phyloP scores from a whole-genome alignment of 2,113 vertebrate species.

The Pomatorhinus ruficollis region DNA sequence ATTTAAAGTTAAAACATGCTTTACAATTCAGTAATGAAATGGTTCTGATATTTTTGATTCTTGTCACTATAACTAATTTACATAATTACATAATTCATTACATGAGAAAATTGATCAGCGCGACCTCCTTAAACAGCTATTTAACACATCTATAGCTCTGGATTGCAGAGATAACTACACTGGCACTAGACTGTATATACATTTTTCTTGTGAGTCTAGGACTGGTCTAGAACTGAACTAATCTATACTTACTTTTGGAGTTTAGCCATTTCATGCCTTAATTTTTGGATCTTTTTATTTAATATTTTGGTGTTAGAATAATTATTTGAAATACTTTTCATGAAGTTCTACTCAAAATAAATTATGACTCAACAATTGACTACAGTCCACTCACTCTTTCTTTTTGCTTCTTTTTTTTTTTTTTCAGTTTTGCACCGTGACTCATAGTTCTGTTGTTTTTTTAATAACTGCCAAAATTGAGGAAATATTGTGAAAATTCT shows the following conservation, averaged over 20 bases:
- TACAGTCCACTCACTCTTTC: neutral
- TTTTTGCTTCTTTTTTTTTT: neutral
- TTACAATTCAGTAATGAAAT: neutral
- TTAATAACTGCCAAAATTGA: neutral
- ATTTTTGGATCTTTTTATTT: neutral
- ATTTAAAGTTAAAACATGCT: neutral
- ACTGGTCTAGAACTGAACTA: neutral
- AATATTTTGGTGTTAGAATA: neutral
- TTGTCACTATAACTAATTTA: neutral
- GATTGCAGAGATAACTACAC: neutral
- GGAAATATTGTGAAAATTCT: neutral
- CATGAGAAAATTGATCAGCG: neutral
- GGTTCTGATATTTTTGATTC: neutral
- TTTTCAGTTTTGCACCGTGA: neutral
- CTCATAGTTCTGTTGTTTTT: neutral
- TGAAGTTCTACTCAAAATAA: neutral
- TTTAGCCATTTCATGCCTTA: neutral
- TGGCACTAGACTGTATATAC: rapidly evolving
- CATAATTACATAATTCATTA: neutral
- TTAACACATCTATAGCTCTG: neutral
- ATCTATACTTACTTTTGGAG: neutral
- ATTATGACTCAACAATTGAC: neutral
- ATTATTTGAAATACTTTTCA: neutral
- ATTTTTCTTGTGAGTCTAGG: neutral
- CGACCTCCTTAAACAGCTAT: neutral